Base-by-base conservation (phyloP, 2,888 invertebrate species). In the Mythimna loreyi region DNA sequence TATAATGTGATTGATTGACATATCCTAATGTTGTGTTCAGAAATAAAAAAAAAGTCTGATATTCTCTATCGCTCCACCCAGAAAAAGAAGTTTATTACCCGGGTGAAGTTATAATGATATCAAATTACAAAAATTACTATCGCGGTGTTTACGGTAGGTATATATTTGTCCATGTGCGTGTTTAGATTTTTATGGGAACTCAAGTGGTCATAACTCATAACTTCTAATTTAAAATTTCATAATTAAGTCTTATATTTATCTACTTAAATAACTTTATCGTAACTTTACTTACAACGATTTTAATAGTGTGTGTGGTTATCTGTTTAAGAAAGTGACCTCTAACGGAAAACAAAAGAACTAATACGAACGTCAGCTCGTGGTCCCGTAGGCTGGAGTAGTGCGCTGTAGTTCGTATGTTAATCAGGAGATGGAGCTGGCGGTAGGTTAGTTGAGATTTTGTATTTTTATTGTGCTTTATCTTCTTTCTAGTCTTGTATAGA, bases 371-470 rank as follows among this genome's bases (percentile, higher is more conserved):
- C 8, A 28, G 25, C 3, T 45, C 28, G 16, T 0, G 16, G 5
- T n/a, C 21, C 23, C 9, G 7, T 7, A 6, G 13, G 23, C 8
- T 23, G 23, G 33, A 5, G 13, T 33, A 8, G 19, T 43, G 0
- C n/a, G 3, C 2, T 25, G 40, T 67, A 65, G 72, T 79, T 72
- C 53, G 2, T 9, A 11, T 0, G 19, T 23, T 13, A 0, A 50
- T 23, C 53, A 56, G 59, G 8, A 79, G 79, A 69, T 69, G 7
- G 79, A 62, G 69, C 65, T 66, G 47, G 25, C 5, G 25, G 1
- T 58, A 8, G 28, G 19, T 25, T 19, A 25, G 25, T 36, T 16
- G 8, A 3, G 6, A 28, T 33, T 19, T 4, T 58, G 21, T 7
- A 6, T 16, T 40, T 40, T 40, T 30, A 1, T 7, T 13, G 33